These are phyloP conservation scores for Ameiurus melas DNA, from an alignment of 2,113 vertebrate species.

Conservation along the genomic window DNA sequence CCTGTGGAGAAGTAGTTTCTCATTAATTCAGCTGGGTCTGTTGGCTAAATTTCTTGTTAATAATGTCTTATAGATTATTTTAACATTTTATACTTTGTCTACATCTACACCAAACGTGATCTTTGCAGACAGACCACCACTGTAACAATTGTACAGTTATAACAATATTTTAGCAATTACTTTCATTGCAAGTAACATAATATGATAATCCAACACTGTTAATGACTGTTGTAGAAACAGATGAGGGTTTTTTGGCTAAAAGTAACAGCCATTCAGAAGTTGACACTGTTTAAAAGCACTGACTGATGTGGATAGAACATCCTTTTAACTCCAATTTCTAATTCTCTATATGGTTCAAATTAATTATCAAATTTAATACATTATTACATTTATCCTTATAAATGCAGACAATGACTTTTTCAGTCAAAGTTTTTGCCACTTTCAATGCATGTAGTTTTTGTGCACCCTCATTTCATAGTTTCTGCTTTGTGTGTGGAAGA, in stretches of 20 bases:
- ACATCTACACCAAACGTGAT: not conserved
- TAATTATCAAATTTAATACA: not conserved
- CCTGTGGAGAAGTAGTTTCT: not conserved
- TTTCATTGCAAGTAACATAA: not conserved
- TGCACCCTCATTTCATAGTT: not conserved
- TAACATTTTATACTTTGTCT: not conserved
- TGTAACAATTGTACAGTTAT: not conserved
- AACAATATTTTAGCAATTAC: not conserved
- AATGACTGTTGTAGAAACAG: too few relatives aligned
- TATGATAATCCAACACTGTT: not conserved
- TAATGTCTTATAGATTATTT: not conserved
- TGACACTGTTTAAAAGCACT: not conserved
- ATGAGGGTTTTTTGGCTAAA: not conserved
- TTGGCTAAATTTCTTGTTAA: not conserved
- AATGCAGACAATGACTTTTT: not conserved
- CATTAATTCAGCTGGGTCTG: not conserved
- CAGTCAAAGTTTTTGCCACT: not conserved
- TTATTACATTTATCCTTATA: not conserved
- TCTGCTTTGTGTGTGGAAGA: not conserved
- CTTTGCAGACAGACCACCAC: not conserved
- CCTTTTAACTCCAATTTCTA: not conserved
- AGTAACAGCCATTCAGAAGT: not conserved
- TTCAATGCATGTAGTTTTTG: not conserved
- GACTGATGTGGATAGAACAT: not conserved
- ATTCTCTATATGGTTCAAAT: not conserved